These are phyloP conservation scores for Heterotilapia buettikoferi DNA, from an alignment of 2,113 vertebrate genomes.

Conservation along the genomic window DNA sequence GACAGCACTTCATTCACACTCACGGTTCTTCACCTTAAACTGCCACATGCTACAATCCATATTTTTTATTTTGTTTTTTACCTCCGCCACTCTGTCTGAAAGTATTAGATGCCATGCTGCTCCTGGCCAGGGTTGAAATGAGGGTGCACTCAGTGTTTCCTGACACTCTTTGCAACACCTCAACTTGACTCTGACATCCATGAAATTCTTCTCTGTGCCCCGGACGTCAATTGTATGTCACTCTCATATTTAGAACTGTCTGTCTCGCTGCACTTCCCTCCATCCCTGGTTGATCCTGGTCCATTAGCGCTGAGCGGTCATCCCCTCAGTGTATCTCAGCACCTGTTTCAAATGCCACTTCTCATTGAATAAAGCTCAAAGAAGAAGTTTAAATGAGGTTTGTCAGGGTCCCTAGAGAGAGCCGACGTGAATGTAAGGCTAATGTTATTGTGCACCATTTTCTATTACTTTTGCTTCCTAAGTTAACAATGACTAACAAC, in stretches of 20 bases:
- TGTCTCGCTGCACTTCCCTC: background rate
- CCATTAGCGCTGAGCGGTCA: background rate
- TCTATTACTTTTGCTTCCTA: background rate
- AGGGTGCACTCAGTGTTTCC: background rate
- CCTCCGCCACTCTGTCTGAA: background rate
- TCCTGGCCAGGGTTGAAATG: background rate
- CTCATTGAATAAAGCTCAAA: background rate
- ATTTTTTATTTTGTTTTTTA: background rate
- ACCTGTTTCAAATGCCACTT: conserved; percentile 4
- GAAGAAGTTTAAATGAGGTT: background rate
- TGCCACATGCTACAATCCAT: background rate
- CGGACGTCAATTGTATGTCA: background rate
- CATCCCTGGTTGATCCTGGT: background rate
- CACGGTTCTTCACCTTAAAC: background rate
- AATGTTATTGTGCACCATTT: background rate
- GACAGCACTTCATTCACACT: background rate
- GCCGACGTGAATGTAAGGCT: background rate
- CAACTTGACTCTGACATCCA: background rate
- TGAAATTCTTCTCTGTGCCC: background rate
- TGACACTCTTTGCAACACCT: background rate
- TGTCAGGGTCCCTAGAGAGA: background rate
- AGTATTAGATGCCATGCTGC: background rate
- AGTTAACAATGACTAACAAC: background rate
- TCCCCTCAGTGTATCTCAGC: conserved; percentile 1
- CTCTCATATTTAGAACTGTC: background rate